phyloP scores from a whole-genome alignment of 2,888 invertebrate species.

The Agrochola lota region DNA sequence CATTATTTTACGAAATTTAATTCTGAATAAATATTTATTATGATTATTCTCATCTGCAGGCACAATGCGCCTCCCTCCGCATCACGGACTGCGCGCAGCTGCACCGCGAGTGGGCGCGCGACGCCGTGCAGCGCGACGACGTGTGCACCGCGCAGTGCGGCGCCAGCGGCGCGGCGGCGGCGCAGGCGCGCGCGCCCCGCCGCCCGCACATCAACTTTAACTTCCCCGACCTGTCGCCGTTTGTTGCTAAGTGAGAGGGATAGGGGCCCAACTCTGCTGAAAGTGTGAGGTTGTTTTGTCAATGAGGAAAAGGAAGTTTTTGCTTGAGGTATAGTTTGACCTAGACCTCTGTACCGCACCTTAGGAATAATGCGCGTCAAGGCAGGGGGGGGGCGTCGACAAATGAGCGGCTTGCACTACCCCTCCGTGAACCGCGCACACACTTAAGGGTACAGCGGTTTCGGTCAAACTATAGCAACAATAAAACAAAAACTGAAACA shows the following conservation, averaged over 20 bases:
- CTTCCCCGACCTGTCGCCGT: slow-evolving; percentile 94
- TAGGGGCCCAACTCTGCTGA: slow-evolving; percentile 1
- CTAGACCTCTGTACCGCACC: too few relatives aligned
- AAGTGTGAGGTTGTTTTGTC: background rate
- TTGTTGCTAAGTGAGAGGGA: slow-evolving; percentile 90
- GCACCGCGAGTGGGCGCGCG: slow-evolving; percentile 95
- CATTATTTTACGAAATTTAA: too few relatives aligned
- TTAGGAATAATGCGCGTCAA: too few relatives aligned
- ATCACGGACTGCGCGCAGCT: slow-evolving; percentile 96
- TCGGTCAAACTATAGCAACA: too few relatives aligned
- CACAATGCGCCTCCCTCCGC: slow-evolving; percentile 96
- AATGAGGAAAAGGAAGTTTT: background rate
- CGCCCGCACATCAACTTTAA: slow-evolving; percentile 92
- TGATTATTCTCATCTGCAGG: slow-evolving; percentile 86
- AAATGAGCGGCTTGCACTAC: too few relatives aligned
- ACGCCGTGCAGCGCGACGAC: slow-evolving; percentile 95
- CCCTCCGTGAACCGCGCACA: too few relatives aligned
- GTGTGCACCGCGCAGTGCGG: slow-evolving; percentile 98
- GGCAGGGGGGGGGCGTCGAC: too few relatives aligned
- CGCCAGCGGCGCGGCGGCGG: slow-evolving; percentile 84
- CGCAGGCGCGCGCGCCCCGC: slow-evolving; percentile 73
- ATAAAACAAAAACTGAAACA: background rate
- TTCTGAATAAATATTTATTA: too few relatives aligned
- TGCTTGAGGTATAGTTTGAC: background rate
- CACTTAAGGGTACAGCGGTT: too few relatives aligned